Base-by-base conservation (phyloP, 2,113 vertebrate species). In the Pollimyrus isidori region DNA sequence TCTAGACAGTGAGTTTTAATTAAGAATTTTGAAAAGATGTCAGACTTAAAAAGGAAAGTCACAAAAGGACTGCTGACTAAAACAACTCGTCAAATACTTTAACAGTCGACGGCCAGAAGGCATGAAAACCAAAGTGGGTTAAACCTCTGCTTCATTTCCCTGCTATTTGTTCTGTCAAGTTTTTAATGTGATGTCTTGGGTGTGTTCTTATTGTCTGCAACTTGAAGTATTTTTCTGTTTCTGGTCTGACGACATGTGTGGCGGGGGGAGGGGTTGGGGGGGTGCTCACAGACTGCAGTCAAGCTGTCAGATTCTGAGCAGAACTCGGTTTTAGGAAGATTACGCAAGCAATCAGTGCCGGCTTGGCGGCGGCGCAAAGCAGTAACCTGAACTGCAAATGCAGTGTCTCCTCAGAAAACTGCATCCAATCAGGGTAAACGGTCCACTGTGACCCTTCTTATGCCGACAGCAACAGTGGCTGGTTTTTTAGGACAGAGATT, bases 1-100 rank as follows among this genome's bases (percentile, higher is more conserved):
- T 88, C 88, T 50, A 88, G 11, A 76, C 62, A 10, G 88, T 21
- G 88, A 73, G 26, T 48, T 76, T 73, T 76, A 48, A 76, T 88
- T 50, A 88, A 48, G 58, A 69, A 26, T 45, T 45, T 48, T 87
- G 50, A 87, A 58, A 87, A 87, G 42, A 65, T 46, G 58, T n/a
- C 17, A 58, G 87, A 46, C 49, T 73, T 88, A 48, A 88, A 69
- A 42, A 49, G 17, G 56, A n/a, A 10, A 76, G 30, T 39, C 10
- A 76, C 4, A 46, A 88, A 21, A 42, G 87, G 48, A 46, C 7
- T 50, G 65, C 88, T 35, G 46, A 50, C 62, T 65, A 26, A 30
- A 80, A 80, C 4, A 17, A 5, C 88, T 52, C 26, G 42, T 80
- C 65, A 42, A 52, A 88, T 17, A 21, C 88, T 17, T 1, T 30